A percentile compares a stretch with the other conserved stretches of the same genome.
Evolutionary conservation across 1,140 invertebrate species (phyloP).

Genomic region (Nephila pilipes): DNA sequence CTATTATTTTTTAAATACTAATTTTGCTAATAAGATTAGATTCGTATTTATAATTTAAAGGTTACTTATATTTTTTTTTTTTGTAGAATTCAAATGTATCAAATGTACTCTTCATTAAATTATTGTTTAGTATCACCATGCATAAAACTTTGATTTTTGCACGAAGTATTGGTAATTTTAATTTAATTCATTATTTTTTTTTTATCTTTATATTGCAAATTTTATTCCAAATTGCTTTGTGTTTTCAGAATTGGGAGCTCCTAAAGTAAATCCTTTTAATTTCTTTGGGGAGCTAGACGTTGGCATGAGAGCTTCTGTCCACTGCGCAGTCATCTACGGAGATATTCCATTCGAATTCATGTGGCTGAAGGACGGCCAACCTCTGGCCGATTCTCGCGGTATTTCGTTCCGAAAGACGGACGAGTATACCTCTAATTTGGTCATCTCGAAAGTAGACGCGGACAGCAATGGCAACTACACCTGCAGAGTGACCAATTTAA

Average conservation of each 20-base stretch:
- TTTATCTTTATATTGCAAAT: neutral
- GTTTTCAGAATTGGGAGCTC: neutral
- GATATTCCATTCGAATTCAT: neutral
- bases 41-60: too few relatives aligned
- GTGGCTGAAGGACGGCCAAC: neutral
- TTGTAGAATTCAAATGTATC: too few relatives aligned
- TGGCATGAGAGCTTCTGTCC: neutral
- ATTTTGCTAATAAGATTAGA: too few relatives aligned
- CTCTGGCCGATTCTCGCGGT: neutral
- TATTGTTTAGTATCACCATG: too few relatives aligned
- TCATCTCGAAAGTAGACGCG: neutral
- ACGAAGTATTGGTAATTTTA: too few relatives aligned
- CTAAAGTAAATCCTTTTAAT: neutral
- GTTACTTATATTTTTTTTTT: too few relatives aligned
- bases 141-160: too few relatives aligned
- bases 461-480: too few relatives aligned
- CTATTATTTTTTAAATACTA: too few relatives aligned
- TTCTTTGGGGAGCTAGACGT: neutral
- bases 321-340: neutral
- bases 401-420: neutral
- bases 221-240: neutral
- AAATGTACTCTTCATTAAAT: too few relatives aligned
- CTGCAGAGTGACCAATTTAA: too few relatives aligned
- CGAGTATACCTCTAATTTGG: constrained; percentile 34
- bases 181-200: too few relatives aligned